phyloP scores from a whole-genome alignment of 2,113 vertebrate species.

The Gallinago media region DNA sequence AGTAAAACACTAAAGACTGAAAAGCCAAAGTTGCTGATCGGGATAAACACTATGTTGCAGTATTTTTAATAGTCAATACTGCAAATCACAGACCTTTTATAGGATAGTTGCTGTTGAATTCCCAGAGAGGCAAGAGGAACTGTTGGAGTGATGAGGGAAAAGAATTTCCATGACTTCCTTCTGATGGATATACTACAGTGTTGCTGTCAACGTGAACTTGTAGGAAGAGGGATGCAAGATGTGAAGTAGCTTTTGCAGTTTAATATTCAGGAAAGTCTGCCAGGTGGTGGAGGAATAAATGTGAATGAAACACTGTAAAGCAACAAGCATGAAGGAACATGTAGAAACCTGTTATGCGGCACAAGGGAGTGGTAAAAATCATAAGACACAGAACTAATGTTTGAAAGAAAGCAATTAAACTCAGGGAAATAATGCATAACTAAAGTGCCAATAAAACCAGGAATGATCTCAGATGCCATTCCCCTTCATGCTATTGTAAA shows the following conservation, averaged over 20 bases:
- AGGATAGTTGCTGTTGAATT: not conserved
- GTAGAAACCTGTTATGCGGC: not conserved
- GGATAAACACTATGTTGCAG: fast-evolving
- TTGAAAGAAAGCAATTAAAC: not conserved
- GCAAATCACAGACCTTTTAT: not conserved
- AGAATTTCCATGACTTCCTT: not conserved
- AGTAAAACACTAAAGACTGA: not conserved
- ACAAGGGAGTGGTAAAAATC: not conserved
- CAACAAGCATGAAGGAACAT: not conserved
- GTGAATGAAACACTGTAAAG: not conserved
- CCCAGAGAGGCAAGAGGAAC: not conserved
- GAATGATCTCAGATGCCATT: not conserved
- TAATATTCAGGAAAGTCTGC: not conserved
- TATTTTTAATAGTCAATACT: not conserved
- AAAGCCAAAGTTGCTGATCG: not conserved
- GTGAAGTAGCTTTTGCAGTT: not conserved
- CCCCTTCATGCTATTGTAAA: not conserved
- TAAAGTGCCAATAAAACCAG: not conserved
- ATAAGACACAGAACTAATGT: not conserved
- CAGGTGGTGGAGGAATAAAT: not conserved
- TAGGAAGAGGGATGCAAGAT: not conserved
- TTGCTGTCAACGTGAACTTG: not conserved
- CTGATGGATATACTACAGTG: not conserved
- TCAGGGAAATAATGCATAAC: not conserved
- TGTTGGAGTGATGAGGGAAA: not conserved